Base-by-base conservation (phyloP, 2,113 vertebrate genomes). In the Atractosteus spatula region DNA sequence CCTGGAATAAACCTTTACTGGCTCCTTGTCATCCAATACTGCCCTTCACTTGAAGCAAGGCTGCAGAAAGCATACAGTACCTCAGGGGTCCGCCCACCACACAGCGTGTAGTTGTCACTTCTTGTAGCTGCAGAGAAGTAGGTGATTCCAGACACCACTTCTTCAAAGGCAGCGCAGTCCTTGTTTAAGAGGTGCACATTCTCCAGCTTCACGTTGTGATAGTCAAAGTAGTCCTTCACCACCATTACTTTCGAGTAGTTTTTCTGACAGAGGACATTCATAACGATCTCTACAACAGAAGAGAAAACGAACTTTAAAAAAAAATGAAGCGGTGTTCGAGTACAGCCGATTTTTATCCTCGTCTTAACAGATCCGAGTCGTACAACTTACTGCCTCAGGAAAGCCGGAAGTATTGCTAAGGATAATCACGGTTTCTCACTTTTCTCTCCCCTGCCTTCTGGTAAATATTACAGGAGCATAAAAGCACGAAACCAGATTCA, bases 121-220 rank as follows among this genome's bases (percentile, higher is more conserved):
- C 84, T 67, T 8, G 84, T 77, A 29, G 71, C 82, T 70, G 83
- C 76, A 10, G 81, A 65, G 80, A 80, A 91, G 78, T 81, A 91
- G 0, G 80, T 0, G 11, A 84, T 74, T 0, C 73, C 71, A 0
- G 74, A 12, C 4, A 91, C 64, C 2, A 70, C 69, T 63, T 82
- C 82, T 17, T 70, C 79, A 8, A 80, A 71, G n/a, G 81, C 86
- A 0, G 70, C 71, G 10, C 91, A 92, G 0, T 79, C 84, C 7
- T 68, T 69, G 72, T 92, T 92, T 64, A 73, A 64, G 61, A 90
- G 57, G 73, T 90, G 87, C 63, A 91, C 68, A 1, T 81, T 78
- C 3, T 86, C 79, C 8, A 90, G 59, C 0, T 80, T 83, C 14
- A 89, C 80, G 0, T 86, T 82, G 72, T 87, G 70, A 69, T 90